Evolutionary conservation across 2,888 invertebrate genomes (phyloP), one percentile per base, ranked within the genome.

Genomic region (Macaria liturata): DNA sequence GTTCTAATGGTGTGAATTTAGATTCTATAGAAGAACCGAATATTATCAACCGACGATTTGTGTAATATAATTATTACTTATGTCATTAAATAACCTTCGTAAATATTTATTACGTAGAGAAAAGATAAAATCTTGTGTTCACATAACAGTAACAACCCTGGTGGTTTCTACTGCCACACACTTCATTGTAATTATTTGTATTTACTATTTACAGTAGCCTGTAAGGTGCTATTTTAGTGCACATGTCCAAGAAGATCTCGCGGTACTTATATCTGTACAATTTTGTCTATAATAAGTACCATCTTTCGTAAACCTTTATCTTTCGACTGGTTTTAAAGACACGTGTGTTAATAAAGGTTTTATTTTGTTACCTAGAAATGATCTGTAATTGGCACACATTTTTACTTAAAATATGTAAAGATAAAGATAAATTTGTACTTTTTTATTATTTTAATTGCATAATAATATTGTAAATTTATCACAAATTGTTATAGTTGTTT

Each of bases 401-500:
- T 32, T 39, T 42, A 40, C 20, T 45, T 32, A 48, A 37, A 37
- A 37, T 57, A 44, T 52, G 39, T 52, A 20, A 20, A 20, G 20
- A 20, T 20, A 20, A 20, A 20, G 20, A 20, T 20, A 20, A 20
- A 20, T 20, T 20, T 20, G 20, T 20, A 20, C 20, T 37, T 56
- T 34, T 7, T 9, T 37, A 45, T 5, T 39, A 40, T 51, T 44
- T 44, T 32, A 32, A 47, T 48, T 44, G 31, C 34, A 45, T 57
- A 48, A 31, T 48, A 37, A 45, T 39, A 48, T 37, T 48, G 34
- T 58, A 58, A 58, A 49, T 53, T 9, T 3, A 40, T 54, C 58
- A 57, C 57, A 57, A 47, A 57, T 57, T 52, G 44, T 57, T 57
- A 48, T 47, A 37, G 32, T 57, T 43, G 9, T 31, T 50, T 49